Evolutionary conservation across 2,888 invertebrate genomes (phyloP).

Genomic region (Electrophaes corylata): DNA sequence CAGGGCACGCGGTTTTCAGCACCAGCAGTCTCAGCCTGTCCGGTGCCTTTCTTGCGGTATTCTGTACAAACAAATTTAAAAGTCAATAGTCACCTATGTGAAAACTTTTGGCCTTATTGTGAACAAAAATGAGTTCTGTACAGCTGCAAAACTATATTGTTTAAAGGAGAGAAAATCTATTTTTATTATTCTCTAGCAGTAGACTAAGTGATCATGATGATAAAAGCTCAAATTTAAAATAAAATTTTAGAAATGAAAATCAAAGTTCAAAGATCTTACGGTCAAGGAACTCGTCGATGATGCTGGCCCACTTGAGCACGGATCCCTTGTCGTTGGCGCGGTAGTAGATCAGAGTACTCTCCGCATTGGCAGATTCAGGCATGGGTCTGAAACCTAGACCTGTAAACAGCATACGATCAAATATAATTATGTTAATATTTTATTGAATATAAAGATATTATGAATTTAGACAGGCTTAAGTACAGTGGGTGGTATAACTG

Average conservation of each 20-base stretch:
- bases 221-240: not conserved
- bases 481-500: no score
- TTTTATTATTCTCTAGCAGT: no score
- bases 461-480: no score
- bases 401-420: constrained; percentile 56
- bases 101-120: no score
- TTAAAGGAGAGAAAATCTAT: no score
- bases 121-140: no score
- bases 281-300: constrained; percentile 90
- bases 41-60: constrained; percentile 80
- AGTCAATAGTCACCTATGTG: no score
- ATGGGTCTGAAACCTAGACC: constrained; percentile 98
- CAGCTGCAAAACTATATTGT: no score
- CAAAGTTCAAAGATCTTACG: constrained; percentile 81
- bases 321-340: constrained; percentile 90
- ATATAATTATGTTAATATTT: no score
- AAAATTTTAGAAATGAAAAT: not conserved
- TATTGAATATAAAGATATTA: not conserved
- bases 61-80: constrained; percentile 49
- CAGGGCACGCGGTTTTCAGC: constrained; percentile 87
- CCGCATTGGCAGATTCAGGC: constrained; percentile 93
- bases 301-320: constrained; percentile 91
- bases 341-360: constrained; percentile 98
- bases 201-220: no score
- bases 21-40: constrained; percentile 66